Base-by-base conservation (phyloP, 2,888 invertebrate species). In the Hybos culiciformis region DNA sequence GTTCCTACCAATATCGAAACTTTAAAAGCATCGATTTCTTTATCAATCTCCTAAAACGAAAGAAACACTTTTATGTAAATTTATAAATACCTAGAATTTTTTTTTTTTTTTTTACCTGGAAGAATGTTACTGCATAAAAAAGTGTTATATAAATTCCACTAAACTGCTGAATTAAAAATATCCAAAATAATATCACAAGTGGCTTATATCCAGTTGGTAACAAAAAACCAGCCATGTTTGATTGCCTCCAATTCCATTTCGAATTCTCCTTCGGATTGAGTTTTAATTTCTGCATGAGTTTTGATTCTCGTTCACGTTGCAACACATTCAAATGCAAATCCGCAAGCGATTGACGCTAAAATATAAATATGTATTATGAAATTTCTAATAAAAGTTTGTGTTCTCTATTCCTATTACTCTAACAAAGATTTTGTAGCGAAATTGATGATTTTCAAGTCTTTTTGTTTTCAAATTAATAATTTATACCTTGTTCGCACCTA, bases 191-290 rank as follows among this genome's bases (percentile, higher is more conserved):
- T 37, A 76, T 68, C 8, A 69, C 46, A 51, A 75, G 54, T 0
- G 76, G 75, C 53, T 75, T 75, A 60, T 72, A 74, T 11, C 73
- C 75, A 2, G 74, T 73, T 2, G 75, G 74, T 52, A 69, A 69
- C 9, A 68, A 47, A 48, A 75, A 70, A 14, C 61, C 64, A 8
- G 62, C 61, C 17, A 67, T 33, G 50, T 68, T 70, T 1, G 58
- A 56, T 4, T 53, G 47, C 5, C 51, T 47, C 4, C 61, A 61
- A 3, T 60, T 60, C 18, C 20, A 15, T 15, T 31, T 32, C 6
- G 26, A 38, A 37, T 50, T 48, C 2, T 44, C 29, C 29, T 46
- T 45, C 14, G 51, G 46, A 7, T 41, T 33, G 18, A 46, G 41
- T 26, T 48, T 48, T 34, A 47, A 39, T 60, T 66, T 51, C 58